Evolutionary conservation across 2,888 invertebrate genomes (phyloP).

Genomic region (Omphaloscelis lunosa): DNA sequence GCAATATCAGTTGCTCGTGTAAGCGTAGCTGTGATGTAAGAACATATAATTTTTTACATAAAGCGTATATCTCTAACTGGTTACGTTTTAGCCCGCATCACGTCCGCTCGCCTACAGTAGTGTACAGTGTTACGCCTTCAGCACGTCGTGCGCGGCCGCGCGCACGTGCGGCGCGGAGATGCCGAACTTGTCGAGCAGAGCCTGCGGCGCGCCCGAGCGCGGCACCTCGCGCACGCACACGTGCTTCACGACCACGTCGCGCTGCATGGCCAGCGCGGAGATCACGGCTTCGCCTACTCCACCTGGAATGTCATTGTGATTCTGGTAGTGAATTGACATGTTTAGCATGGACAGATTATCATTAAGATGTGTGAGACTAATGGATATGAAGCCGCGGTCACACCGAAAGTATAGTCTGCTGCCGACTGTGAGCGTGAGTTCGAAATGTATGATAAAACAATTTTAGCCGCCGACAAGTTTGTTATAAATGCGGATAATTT

Average conservation of each 20-base stretch:
- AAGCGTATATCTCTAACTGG: not conserved
- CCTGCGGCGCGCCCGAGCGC: slow-evolving; percentile 97
- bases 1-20: not conserved
- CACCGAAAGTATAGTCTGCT: not conserved
- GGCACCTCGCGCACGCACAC: slow-evolving; percentile 96
- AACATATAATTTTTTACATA: not conserved
- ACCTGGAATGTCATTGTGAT: slow-evolving; percentile 86
- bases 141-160: slow-evolving; percentile 92
- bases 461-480: not conserved
- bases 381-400: not conserved
- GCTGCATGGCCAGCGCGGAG: slow-evolving; percentile 94
- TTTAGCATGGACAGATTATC: not conserved
- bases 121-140: slow-evolving; percentile 81
- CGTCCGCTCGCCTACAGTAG: not conserved
- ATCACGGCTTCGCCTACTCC: slow-evolving; percentile 99
- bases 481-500: not conserved
- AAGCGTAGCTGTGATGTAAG: slow-evolving; percentile 6
- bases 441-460: not conserved
- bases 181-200: slow-evolving; percentile 96
- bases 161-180: slow-evolving; percentile 96
- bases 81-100: not conserved
- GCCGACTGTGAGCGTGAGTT: not conserved
- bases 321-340: not conserved
- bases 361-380: not conserved
- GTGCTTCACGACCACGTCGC: slow-evolving; percentile 93